Evolutionary conservation across 2,113 vertebrate genomes (phyloP), one percentile per base, ranked within the genome.

Genomic region (Chaetops frenatus): DNA sequence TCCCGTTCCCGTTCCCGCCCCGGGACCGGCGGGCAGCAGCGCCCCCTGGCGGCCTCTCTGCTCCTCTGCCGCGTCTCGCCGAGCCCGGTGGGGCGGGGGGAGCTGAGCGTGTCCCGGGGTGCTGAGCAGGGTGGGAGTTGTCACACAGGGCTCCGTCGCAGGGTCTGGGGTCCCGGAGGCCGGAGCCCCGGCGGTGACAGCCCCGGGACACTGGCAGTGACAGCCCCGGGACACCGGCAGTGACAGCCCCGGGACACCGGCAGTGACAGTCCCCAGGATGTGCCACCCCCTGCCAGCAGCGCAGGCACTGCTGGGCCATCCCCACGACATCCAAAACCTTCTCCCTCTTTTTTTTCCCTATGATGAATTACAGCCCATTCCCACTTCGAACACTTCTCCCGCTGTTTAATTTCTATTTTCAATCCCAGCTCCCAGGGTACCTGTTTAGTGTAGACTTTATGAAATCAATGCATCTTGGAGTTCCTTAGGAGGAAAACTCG

Each of bases 261-360:
- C 38, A 6, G 35, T 23, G 33, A 22, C 54, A n/a, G 54, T 11
- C n/a, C 62, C 44, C 7, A 15, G 35, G 29, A 15, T 29, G 45
- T 70, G 66, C 69, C 50, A 47, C 45, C 62, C 44, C 17, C 31
- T 40, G 25, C 51, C 71, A 50, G 29, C 44, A 42, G 9, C 7
- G 1, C 80, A 16, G 27, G 40, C 67, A 36, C 33, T 1, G 2
- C 47, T 33, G 67, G 47, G 36, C 61, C 18, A 5, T 23, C 62
- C n/a, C 47, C 2, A 1, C 12, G 0, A 10, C 47, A 29, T n/a
- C n/a, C 74, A 47, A 21, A 71, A 11, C 24, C 13, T 70, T 29
- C 73, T 29, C 64, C 40, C 8, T 47, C 4, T 20, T n/a, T 40
- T 16, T 58, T 12, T 7, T 1, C 22, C 11, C 12, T 6, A 0